phyloP scores from a whole-genome alignment of 2,797 vertebrate genomes.

The Eulemur albifrons region DNA sequence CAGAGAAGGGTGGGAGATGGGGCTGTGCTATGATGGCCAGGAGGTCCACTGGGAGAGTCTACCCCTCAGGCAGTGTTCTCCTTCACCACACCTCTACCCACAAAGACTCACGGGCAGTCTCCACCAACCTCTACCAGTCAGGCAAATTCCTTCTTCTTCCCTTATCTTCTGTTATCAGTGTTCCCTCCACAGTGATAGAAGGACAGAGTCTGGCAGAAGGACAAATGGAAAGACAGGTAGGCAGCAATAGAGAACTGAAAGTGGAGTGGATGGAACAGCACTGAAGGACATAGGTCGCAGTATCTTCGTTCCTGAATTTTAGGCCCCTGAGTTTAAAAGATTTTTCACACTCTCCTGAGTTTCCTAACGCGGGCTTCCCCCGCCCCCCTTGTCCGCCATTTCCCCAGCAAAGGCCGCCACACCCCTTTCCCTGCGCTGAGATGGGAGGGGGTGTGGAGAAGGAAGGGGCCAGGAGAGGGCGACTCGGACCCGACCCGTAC shows the following conservation, averaged over 20 bases:
- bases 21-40: not conserved
- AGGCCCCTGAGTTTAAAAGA: conserved; percentile 40
- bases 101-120: not conserved
- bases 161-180: not conserved
- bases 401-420: conserved; percentile 75
- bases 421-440: conserved; percentile 74
- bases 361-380: conserved; percentile 1
- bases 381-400: conserved; percentile 65
- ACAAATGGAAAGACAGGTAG: conserved; percentile 6
- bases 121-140: not conserved
- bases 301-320: not conserved
- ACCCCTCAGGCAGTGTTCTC: not conserved
- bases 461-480: conserved; percentile 67
- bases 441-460: conserved; percentile 67
- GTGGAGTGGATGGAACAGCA: not conserved
- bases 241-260: not conserved
- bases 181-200: not conserved
- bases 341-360: conserved; percentile 42
- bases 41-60: not conserved
- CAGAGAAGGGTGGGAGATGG: not conserved
- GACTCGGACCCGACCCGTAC: not conserved
- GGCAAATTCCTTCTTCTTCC: not conserved
- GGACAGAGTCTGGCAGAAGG: conserved; percentile 15
- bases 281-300: not conserved
- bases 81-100: not conserved